Conservation (phyloP, 53 echinoderm and acorn worm genomes). For the Glandiceps talaboti region DNA sequence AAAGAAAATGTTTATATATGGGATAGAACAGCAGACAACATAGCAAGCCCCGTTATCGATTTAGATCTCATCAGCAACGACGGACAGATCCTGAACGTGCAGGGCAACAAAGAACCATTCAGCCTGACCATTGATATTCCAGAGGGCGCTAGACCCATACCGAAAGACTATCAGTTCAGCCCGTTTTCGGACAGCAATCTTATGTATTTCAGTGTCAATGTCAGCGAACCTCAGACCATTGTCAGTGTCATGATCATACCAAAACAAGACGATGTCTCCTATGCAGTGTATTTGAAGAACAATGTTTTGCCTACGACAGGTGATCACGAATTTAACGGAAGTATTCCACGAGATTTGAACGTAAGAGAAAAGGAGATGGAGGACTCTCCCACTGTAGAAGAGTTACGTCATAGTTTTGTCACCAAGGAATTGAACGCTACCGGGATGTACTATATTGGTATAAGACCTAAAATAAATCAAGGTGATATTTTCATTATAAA, state of each 20-base stretch:
- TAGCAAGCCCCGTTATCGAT: background rate
- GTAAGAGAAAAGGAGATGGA: background rate
- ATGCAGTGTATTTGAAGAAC: background rate
- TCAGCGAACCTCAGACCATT: background rate
- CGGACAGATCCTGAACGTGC: background rate
- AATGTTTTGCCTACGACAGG: background rate
- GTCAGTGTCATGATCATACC: background rate
- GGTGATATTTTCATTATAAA: too few relatives aligned
- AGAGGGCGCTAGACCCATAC: background rate
- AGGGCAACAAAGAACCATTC: background rate
- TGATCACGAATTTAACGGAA: background rate
- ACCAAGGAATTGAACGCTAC: background rate
- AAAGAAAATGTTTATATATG: background rate
- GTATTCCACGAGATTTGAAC: background rate
- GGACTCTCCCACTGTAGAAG: background rate
- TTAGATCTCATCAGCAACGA: background rate
- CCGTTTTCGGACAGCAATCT: background rate
- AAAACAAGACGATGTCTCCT: background rate
- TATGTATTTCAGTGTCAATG: background rate
- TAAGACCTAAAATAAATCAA: too few relatives aligned
- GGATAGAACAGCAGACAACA: background rate
- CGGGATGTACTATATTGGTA: background rate
- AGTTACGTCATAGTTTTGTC: background rate
- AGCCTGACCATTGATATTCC: background rate
- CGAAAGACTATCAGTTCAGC: background rate